These are phyloP conservation scores for Crioceris asparagi DNA, from an alignment of 2,888 invertebrate species.

Conservation along the genomic window DNA sequence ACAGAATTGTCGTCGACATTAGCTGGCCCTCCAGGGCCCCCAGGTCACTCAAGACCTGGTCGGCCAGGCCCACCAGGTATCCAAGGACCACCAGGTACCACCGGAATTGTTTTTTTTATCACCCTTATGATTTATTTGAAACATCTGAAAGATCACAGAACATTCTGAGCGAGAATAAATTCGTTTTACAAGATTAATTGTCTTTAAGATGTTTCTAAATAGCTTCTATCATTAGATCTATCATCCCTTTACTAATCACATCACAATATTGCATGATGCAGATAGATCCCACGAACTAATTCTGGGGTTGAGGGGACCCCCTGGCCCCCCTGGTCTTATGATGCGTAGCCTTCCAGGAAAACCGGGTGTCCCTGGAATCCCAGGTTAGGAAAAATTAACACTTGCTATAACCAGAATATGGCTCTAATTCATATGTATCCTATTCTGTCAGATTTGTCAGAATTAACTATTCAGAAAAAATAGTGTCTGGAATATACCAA, in stretches of 20 bases:
- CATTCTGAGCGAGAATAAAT: too few relatives aligned
- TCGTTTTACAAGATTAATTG: too few relatives aligned
- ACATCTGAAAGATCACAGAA: too few relatives aligned
- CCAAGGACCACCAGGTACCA: slow-evolving; percentile 59
- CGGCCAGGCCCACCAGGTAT: slow-evolving; percentile 59
- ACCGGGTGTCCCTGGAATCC: slow-evolving; percentile 46
- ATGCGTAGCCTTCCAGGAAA: slow-evolving; percentile 43
- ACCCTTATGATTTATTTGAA: too few relatives aligned
- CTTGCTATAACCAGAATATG: too few relatives aligned
- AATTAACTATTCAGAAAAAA: too few relatives aligned
- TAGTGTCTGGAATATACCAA: too few relatives aligned
- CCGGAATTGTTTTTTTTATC: too few relatives aligned
- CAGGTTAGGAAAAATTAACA: slow-evolving; percentile 37
- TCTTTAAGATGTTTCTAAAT: too few relatives aligned
- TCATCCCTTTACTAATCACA: too few relatives aligned
- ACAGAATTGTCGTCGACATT: slow-evolving; percentile 55
- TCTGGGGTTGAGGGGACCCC: slow-evolving; percentile 53
- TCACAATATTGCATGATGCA: too few relatives aligned
- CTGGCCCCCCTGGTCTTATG: slow-evolving; percentile 51
- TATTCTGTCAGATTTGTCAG: slow-evolving; percentile 3
- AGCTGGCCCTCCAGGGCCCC: slow-evolving; percentile 55
- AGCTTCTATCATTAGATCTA: too few relatives aligned
- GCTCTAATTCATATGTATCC: neutral
- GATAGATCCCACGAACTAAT: slow-evolving; percentile 49
- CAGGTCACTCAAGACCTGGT: slow-evolving; percentile 55